phyloP scores from a whole-genome alignment of 1,140 invertebrate species.

The Lutraria rhynchaena region DNA sequence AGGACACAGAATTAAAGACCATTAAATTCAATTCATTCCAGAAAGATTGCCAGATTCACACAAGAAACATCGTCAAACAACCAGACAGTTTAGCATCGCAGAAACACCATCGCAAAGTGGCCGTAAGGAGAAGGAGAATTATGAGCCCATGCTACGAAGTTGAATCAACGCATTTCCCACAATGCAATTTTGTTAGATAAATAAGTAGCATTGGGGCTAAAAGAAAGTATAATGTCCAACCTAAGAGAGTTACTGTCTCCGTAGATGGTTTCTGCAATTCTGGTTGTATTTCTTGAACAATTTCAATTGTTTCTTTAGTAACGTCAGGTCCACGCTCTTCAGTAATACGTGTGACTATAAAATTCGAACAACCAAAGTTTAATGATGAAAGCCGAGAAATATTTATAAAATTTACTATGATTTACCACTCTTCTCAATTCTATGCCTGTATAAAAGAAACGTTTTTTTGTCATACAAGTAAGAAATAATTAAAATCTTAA shows the following conservation, averaged over 20 bases:
- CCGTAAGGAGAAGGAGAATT: not conserved
- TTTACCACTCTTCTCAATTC: too few species aligned
- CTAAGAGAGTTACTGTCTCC: slow-evolving; percentile 69
- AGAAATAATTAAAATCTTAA: too few species aligned
- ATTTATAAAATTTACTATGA: too few species aligned
- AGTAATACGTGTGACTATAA: slow-evolving; percentile 71
- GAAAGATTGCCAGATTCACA: slow-evolving; percentile 27
- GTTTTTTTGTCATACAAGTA: too few species aligned
- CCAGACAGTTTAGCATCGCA: slow-evolving; percentile 61
- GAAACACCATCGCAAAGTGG: slow-evolving; percentile 41
- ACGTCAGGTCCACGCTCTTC: slow-evolving; percentile 73
- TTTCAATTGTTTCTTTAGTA: slow-evolving; percentile 55
- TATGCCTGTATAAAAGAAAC: too few species aligned
- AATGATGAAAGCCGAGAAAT: too few species aligned
- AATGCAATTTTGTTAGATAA: slow-evolving; percentile 29
- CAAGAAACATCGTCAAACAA: slow-evolving; percentile 69
- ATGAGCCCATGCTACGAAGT: slow-evolving; percentile 37
- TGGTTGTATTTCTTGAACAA: slow-evolving; percentile 60
- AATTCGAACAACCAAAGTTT: too few species aligned
- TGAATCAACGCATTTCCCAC: slow-evolving; percentile 11
- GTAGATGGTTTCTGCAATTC: slow-evolving; percentile 62
- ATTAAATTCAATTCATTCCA: slow-evolving; percentile 68
- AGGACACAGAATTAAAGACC: too few species aligned
- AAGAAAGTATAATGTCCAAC: slow-evolving; percentile 64
- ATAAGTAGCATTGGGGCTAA: slow-evolving; percentile 22